Conservation (phyloP, 2,113 vertebrate species). For the Tychaedon coryphoeus region DNA sequence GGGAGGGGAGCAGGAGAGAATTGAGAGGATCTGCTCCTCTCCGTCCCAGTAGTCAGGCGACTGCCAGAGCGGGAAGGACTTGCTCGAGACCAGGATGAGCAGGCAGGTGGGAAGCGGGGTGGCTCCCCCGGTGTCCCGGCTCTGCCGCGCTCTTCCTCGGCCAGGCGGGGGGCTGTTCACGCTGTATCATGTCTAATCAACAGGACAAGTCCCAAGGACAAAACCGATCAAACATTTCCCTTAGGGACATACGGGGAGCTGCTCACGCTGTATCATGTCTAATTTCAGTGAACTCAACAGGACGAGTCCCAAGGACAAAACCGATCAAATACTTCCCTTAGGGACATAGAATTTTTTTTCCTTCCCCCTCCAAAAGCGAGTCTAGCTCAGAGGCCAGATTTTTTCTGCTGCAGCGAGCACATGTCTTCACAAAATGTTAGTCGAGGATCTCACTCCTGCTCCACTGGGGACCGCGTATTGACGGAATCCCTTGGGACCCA, state of each 20-base stretch:
- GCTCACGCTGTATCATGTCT: not conserved
- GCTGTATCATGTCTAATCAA: not conserved
- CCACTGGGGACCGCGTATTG: fast-evolving
- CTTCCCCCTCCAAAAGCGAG: not conserved
- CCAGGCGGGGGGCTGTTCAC: not conserved
- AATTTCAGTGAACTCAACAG: not conserved
- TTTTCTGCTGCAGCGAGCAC: fast-evolving
- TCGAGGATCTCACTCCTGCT: fast-evolving
- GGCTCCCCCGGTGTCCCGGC: fast-evolving
- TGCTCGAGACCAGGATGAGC: too few species aligned
- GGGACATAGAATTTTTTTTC: not conserved
- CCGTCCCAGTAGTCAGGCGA: fast-evolving
- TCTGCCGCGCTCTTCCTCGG: not conserved
- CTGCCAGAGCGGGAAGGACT: fast-evolving
- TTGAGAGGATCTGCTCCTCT: not conserved
- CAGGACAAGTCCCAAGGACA: not conserved
- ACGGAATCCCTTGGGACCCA: not conserved
- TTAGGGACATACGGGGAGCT: not conserved
- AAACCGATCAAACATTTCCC: not conserved
- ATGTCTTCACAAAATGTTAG: not conserved
- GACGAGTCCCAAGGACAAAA: not conserved
- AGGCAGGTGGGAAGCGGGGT: not conserved
- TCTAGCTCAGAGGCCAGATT: not conserved
- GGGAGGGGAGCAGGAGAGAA: not conserved
- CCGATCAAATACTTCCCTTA: not conserved